These are phyloP conservation scores for Heliconius erato DNA, from an alignment of 2,888 invertebrate genomes.

Conservation along the genomic window DNA sequence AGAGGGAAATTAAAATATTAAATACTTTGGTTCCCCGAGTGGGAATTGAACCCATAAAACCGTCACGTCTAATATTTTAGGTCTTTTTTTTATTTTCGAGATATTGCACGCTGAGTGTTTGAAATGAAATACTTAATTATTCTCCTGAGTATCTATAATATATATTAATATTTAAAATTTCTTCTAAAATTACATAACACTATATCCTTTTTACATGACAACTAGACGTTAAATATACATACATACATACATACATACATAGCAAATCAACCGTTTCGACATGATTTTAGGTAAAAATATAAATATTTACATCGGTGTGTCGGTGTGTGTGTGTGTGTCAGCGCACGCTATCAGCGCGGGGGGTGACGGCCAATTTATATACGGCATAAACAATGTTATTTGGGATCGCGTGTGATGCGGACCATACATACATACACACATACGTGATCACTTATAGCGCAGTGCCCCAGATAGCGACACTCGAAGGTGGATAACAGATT, in stretches of 20 bases:
- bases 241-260: neutral
- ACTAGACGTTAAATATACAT: neutral
- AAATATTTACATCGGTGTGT: neutral
- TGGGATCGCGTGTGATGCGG: conserved; percentile 31
- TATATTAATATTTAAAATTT: neutral
- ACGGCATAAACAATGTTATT: conserved; percentile 25
- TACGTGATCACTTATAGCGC: conserved; percentile 1
- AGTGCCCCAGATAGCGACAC: neutral
- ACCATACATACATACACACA: neutral
- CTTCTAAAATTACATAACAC: neutral
- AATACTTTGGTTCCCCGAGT: too few species aligned
- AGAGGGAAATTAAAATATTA: too few species aligned
- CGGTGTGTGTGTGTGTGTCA: neutral
- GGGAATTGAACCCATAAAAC: too few species aligned
- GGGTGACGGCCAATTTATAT: conserved; percentile 25
- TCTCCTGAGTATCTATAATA: neutral
- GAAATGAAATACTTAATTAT: too few species aligned
- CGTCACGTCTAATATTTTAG: too few species aligned
- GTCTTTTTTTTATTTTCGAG: too few species aligned
- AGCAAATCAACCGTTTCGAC: conserved; percentile 14
- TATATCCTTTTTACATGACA: neutral
- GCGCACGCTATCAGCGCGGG: conserved; percentile 16
- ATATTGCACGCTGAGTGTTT: too few species aligned
- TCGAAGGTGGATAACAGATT: neutral
- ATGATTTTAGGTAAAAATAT: conserved; percentile 9